Evolutionary conservation across 1,140 invertebrate species (phyloP), one percentile per base, ranked within the genome.

Genomic region (Goniozus legneri): DNA sequence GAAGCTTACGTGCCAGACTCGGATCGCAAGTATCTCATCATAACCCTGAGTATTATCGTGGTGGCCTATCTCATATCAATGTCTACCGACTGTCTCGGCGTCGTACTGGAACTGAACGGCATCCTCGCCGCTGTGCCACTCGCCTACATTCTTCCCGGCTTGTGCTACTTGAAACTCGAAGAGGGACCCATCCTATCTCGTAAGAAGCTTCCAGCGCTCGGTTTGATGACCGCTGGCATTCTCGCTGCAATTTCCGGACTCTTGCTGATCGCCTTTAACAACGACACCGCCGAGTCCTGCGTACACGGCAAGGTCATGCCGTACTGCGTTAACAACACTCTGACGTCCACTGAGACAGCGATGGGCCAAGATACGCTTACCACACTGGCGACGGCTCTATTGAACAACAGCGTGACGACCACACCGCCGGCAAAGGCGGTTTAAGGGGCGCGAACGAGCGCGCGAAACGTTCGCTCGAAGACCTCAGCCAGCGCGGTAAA

Each of bases 61-160:
- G 65, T 80, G 18, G 83, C 87, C 8, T 91, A 87, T 67, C 69
- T 89, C 8, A 80, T 92, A 43, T 93, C 91, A 14, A 88, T 92
- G 76, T 77, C 86, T 45, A 93, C 90, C 16, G 89, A 92, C 65
- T 94, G 91, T 71, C 78, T 95, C 3, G 89, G 89, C 3, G 80
- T 92, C 24, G 90, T 92, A 10, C 71, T 94, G 47, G 89, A 92
- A 72, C 65, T 95, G 30, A 94, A 95, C 74, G 91, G 91, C 44
- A 85, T 93, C 8, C 54, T 92, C 19, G 86, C 88, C 4, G 91
- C 91, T 7, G 87, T 91, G 44, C 91, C 91, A 6, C 67, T 93
- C 47, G 91, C 91, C 13, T 94, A 89, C 69, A 82, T 94, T 47
- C 75, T 95, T 30, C 91, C 91, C 8, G 86, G 88, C 0, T 64